A percentile compares a stretch with the other conserved stretches of the same genome.
Evolutionary conservation across 2,888 invertebrate genomes (phyloP).

Genomic region (Luperina nickerlii): DNA sequence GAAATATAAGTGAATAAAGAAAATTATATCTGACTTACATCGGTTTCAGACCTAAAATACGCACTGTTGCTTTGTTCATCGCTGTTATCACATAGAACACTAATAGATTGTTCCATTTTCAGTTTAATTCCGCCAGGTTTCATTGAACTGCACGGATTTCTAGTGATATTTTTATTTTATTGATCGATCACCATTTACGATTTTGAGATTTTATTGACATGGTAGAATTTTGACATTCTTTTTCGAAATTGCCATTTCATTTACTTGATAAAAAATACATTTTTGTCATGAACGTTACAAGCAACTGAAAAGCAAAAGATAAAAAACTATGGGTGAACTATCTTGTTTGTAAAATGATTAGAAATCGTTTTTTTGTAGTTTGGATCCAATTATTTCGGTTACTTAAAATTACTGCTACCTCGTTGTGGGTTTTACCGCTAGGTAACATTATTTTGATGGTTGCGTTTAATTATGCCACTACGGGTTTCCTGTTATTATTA

Average conservation of each 20-base stretch:
- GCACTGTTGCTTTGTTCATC: slow-evolving; percentile 4
- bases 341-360: too few relatives aligned
- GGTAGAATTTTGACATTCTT: slow-evolving; percentile 46
- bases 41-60: slow-evolving; percentile 23
- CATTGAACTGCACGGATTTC: neutral
- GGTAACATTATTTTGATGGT: slow-evolving; percentile 1
- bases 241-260: slow-evolving; percentile 1
- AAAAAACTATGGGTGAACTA: neutral
- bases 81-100: neutral
- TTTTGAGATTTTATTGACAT: slow-evolving; percentile 46
- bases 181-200: neutral
- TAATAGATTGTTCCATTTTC: slow-evolving; percentile 34
- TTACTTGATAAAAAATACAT: neutral
- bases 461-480: slow-evolving; percentile 39
- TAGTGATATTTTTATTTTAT: neutral
- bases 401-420: neutral
- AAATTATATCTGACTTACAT: slow-evolving; percentile 46
- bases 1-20: neutral
- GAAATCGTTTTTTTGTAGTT: too few relatives aligned
- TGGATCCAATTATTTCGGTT: too few relatives aligned
- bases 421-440: accelerated
- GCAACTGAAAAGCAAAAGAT: neutral
- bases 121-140: slow-evolving; percentile 9
- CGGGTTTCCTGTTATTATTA: neutral
- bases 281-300: neutral